phyloP scores from a whole-genome alignment of 2,113 vertebrate species.

The Mixornis gularis region DNA sequence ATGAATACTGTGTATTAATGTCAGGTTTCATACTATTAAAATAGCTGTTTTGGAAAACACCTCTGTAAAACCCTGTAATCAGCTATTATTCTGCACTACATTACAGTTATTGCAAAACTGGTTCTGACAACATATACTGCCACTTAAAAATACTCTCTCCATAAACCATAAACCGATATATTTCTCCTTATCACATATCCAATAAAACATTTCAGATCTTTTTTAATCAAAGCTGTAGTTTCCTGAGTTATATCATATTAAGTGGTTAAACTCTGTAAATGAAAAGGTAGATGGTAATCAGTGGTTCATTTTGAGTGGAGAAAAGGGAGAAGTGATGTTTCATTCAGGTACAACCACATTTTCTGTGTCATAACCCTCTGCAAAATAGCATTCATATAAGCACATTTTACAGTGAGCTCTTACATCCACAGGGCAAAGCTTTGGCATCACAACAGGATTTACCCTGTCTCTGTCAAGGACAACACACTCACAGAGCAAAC shows the following conservation, averaged over 20 bases:
- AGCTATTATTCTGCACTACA: not conserved
- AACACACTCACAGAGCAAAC: slow-evolving; percentile 25
- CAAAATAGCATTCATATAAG: slow-evolving; percentile 4
- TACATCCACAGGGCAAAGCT: not conserved
- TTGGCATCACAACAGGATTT: slow-evolving; percentile 4
- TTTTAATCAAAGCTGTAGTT: not conserved
- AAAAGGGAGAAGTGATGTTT: not conserved
- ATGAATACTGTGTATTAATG: not conserved
- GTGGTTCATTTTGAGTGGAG: not conserved
- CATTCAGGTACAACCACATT: not conserved
- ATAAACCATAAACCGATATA: not conserved
- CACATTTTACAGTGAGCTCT: not conserved
- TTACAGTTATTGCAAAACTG: not conserved
- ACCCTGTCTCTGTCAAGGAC: slow-evolving; percentile 8
- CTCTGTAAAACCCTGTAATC: not conserved
- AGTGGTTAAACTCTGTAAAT: not conserved
- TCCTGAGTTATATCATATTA: not conserved
- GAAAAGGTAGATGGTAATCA: not conserved
- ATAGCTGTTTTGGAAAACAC: not conserved
- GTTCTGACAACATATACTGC: not conserved
- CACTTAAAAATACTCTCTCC: not conserved
- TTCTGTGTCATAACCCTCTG: not conserved
- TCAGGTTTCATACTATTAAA: not conserved
- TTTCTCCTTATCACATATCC: not conserved
- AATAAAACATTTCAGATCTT: not conserved